Conservation (phyloP, 2,888 invertebrate genomes). For the Platerodrilus igneus region DNA sequence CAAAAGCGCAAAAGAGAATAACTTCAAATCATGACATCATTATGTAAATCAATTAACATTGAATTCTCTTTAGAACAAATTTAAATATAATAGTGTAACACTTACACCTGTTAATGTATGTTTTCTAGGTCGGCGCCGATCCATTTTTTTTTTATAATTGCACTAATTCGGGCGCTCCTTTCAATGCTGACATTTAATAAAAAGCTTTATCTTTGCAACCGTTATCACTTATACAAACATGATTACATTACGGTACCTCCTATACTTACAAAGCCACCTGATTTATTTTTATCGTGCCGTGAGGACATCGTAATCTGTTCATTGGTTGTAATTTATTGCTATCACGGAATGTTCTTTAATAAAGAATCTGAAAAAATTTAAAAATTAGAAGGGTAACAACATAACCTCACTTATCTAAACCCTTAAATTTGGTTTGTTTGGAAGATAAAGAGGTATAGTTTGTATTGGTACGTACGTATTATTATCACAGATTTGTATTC, state of each 20-base stretch:
- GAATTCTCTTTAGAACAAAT: not conserved
- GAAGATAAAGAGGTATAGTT: too few species aligned
- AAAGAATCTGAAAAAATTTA: constrained; percentile 12
- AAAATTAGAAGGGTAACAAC: constrained; percentile 1
- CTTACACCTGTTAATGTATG: constrained; percentile 17
- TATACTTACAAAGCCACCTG: constrained; percentile 59
- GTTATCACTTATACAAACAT: constrained; percentile 13
- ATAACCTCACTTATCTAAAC: constrained; percentile 16
- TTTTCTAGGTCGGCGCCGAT: constrained; percentile 8
- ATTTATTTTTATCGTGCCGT: constrained; percentile 60
- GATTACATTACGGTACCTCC: not conserved
- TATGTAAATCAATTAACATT: constrained; percentile 14
- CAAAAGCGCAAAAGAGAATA: too few species aligned
- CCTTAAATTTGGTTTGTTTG: not conserved
- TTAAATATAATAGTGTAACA: not conserved
- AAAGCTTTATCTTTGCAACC: constrained; percentile 7
- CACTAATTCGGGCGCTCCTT: too few species aligned
- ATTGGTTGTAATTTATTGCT: constrained; percentile 15
- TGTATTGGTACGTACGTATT: constrained; percentile 16
- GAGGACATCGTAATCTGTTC: constrained; percentile 51
- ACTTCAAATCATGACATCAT: constrained; percentile 16
- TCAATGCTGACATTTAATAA: too few species aligned
- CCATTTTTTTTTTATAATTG: constrained; percentile 5
- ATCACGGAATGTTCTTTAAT: constrained; percentile 4
- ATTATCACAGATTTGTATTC: constrained; percentile 16